phyloP scores from a whole-genome alignment of 2,888 invertebrate species.

The Leucoma salicis region DNA sequence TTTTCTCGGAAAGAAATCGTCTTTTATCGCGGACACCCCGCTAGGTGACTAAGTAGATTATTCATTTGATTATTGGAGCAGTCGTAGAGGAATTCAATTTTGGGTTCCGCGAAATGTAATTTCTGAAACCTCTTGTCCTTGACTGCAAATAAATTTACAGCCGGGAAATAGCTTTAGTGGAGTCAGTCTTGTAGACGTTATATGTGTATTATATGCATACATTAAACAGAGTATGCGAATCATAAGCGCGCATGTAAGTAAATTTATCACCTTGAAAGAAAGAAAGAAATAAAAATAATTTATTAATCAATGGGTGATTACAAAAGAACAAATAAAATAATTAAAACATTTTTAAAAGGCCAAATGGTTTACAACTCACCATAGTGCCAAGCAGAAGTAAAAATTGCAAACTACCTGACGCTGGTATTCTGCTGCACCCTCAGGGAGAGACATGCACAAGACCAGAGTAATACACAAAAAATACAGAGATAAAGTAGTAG shows the following conservation, averaged over 20 bases:
- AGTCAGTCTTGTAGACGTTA: conserved; percentile 28
- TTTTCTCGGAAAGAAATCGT: conserved; percentile 14
- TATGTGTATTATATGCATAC: conserved; percentile 9
- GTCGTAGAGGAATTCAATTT: conserved; percentile 74
- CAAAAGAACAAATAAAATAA: too few relatives aligned
- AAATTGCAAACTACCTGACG: too few relatives aligned
- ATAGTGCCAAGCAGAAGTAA: too few relatives aligned
- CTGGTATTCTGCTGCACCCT: too few relatives aligned
- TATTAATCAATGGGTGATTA: too few relatives aligned
- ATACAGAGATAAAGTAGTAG: too few relatives aligned
- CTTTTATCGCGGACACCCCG: conserved; percentile 38
- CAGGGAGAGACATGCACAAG: too few relatives aligned
- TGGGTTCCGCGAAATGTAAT: conserved; percentile 62
- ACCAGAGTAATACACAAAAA: too few relatives aligned
- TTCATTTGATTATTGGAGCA: conserved; percentile 74
- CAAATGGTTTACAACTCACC: too few relatives aligned
- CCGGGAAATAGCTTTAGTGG: conserved; percentile 40
- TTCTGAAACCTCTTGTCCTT: conserved; percentile 59
- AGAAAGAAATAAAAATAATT: too few relatives aligned
- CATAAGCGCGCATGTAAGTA: conserved; percentile 1
- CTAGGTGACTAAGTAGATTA: conserved; percentile 60
- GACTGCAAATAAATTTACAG: conserved; percentile 62
- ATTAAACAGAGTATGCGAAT: conserved; percentile 6
- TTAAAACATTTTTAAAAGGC: too few relatives aligned
- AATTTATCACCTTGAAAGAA: too few relatives aligned